Percentiles rank a stretch among this genome's conserved stretches.
phyloP scores from a whole-genome alignment of 2,888 invertebrate species.

The Napeogenes sylphis region DNA sequence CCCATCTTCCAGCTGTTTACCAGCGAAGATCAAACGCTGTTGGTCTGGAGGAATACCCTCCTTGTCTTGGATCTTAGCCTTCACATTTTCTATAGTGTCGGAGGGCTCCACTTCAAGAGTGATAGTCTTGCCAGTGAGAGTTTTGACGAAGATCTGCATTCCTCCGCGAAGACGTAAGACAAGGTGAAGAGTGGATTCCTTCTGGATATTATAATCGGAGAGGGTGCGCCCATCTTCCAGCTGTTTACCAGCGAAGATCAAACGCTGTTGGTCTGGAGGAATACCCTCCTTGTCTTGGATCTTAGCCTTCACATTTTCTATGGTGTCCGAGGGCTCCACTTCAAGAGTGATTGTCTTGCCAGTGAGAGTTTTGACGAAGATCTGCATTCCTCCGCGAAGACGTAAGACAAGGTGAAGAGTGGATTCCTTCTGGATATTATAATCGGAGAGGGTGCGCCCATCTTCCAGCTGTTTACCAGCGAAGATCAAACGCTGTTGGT shows the following conservation, averaged over 20 bases:
- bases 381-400: constrained; percentile 47
- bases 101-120: constrained; percentile 43
- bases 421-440: constrained; percentile 64
- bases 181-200: constrained; percentile 40
- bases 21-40: constrained; percentile 43
- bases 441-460: constrained; percentile 60
- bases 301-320: constrained; percentile 50
- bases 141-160: constrained; percentile 45
- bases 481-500: constrained; percentile 59
- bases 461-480: constrained; percentile 65
- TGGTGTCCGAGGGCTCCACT: constrained; percentile 47
- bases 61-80: constrained; percentile 44
- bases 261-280: constrained; percentile 50
- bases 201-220: constrained; percentile 49
- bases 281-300: constrained; percentile 54
- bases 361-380: constrained; percentile 49
- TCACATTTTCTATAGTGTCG: constrained; percentile 44
- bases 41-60: constrained; percentile 45
- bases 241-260: constrained; percentile 51
- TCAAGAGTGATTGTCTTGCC: constrained; percentile 49
- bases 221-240: constrained; percentile 50
- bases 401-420: constrained; percentile 58
- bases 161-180: constrained; percentile 41
- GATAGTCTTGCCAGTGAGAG: constrained; percentile 45
- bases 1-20: constrained; percentile 43